Evolutionary conservation across 2,797 vertebrate species (phyloP), one percentile per base, ranked within the genome.

Genomic region (Malurus splendens): DNA sequence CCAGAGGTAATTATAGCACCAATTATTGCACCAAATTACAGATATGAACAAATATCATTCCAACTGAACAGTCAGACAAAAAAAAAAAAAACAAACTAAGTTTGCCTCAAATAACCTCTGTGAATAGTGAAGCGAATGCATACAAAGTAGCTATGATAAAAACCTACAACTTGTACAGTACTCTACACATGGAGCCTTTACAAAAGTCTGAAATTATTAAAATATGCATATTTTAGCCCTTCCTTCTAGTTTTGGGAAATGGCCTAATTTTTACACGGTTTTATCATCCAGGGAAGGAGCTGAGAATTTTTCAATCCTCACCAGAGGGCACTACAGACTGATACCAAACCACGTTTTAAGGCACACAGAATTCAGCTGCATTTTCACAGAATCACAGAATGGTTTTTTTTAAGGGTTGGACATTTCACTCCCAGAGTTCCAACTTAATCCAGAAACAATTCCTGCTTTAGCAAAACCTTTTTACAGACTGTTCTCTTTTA

Each of bases 261-360:
- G 7, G 32, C 38, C 54, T 65, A n/a, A 45, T 33, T 87, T 87
- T 48, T 82, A 27, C 24, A 36, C 13, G 36, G 24, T 85, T 87
- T 73, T 76, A 39, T 54, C 9, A 8, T 44, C 15, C 23, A 52
- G 9, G n/a, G 39, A 51, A 74, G 47, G 4, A 47, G 18, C 2
- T 75, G 59, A 55, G 41, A 84, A 41, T 39, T 54, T 59, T 51
- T 64, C 71, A 12, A 28, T 57, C 54, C 25, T 61, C 95, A 83
- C 55, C 70, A 92, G 94, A 61, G 82, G 93, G 88, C 90, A 80
- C 82, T 82, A 59, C 38, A 90, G 84, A 74, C 84, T 33, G 52
- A 71, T 22, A 30, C 8, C 30, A 45, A 73, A 78, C 18, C 19
- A 42, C 0, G 0, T 32, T 55, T 56, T 41, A 66, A 48, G 39